Conservation (phyloP, 2,888 invertebrate genomes). For the Amphipyra berbera region DNA sequence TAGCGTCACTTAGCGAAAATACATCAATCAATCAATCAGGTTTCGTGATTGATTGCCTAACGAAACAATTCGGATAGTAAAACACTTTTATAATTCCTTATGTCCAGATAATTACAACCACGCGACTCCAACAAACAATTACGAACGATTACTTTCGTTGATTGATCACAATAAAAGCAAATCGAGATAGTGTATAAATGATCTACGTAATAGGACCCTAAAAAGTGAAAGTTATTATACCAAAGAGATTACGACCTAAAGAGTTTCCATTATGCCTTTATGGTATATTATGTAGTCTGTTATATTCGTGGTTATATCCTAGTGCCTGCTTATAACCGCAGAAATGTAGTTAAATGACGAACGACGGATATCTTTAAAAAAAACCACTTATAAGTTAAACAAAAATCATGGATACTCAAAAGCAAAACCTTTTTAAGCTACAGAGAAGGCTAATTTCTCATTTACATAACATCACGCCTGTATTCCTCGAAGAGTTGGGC, state of each 20-base stretch:
- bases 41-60: constrained; percentile 50
- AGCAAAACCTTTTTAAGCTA: too few relatives aligned
- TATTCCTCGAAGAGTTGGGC: too few relatives aligned
- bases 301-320: constrained; percentile 5
- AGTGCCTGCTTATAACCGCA: background rate
- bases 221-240: constrained; percentile 48
- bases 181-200: constrained; percentile 40
- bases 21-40: constrained; percentile 50
- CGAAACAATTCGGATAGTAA: constrained; percentile 50
- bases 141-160: constrained; percentile 56
- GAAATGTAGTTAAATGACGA: background rate
- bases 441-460: too few relatives aligned
- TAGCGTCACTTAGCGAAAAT: constrained; percentile 49
- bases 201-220: constrained; percentile 50
- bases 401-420: too few relatives aligned
- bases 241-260: constrained; percentile 22
- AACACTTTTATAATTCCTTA: constrained; percentile 58
- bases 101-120: constrained; percentile 50
- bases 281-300: constrained; percentile 18
- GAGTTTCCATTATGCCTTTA: constrained; percentile 35
- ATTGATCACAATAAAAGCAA: constrained; percentile 56
- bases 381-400: too few relatives aligned
- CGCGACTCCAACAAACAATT: constrained; percentile 46
- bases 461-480: too few relatives aligned
- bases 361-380: too few relatives aligned